A percentile compares a stretch with the other conserved stretches of the same genome.
Conservation (phyloP, 2,888 invertebrate genomes). For the Hirtodrosophila alboralis region DNA sequence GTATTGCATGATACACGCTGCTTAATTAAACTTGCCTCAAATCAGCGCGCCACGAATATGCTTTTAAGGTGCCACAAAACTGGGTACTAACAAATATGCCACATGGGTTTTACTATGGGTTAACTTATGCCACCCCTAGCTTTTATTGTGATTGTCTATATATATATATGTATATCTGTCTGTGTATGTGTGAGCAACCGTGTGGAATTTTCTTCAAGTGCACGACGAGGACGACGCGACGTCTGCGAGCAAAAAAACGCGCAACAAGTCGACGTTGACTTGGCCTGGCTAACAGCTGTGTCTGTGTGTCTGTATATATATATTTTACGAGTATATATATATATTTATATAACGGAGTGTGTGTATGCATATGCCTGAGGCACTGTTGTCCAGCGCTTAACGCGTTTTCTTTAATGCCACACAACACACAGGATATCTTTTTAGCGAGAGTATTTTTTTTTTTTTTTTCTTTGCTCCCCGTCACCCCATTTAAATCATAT, state of each 20-base stretch:
- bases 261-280: slow-evolving; percentile 61
- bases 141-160: slow-evolving; percentile 25
- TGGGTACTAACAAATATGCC: slow-evolving; percentile 22
- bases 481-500: too few relatives aligned
- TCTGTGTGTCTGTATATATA: slow-evolving; percentile 2
- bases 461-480: too few relatives aligned
- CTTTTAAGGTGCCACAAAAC: slow-evolving; percentile 42
- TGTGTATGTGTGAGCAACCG: slow-evolving; percentile 16
- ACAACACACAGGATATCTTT: slow-evolving; percentile 25
- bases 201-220: slow-evolving; percentile 49
- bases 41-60: slow-evolving; percentile 33
- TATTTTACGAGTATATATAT: background rate
- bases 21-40: slow-evolving; percentile 48
- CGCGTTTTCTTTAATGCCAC: slow-evolving; percentile 31
- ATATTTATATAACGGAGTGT: background rate
- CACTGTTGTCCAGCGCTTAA: slow-evolving; percentile 22
- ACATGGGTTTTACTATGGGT: slow-evolving; percentile 24
- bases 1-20: slow-evolving; percentile 10
- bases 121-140: slow-evolving; percentile 4
- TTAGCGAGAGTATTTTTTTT: too few relatives aligned
- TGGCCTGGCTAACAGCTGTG: slow-evolving; percentile 41
- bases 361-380: slow-evolving; percentile 5
- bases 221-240: slow-evolving; percentile 52
- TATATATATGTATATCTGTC: slow-evolving; percentile 4
- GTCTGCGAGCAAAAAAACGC: slow-evolving; percentile 49